Evolutionary conservation across 2,797 vertebrate genomes (phyloP).

Genomic region (Takifugu ocellatus): DNA sequence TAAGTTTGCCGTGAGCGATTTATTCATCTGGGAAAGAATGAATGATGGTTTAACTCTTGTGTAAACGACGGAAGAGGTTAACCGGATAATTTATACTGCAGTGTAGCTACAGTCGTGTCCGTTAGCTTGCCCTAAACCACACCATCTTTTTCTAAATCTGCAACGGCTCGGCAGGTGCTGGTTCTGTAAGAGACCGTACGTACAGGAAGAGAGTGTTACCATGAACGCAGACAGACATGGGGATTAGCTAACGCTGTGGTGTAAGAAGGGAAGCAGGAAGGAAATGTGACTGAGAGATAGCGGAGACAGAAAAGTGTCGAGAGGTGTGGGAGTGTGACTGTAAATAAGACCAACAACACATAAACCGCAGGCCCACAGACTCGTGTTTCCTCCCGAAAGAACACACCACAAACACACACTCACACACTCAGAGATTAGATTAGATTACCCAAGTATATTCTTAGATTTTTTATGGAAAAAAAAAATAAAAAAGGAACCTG

Average conservation of each 20-base stretch:
- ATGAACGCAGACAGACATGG: constrained; percentile 33
- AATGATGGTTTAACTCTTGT: constrained; percentile 24
- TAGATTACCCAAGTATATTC: not conserved
- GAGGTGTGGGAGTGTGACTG: constrained; percentile 29
- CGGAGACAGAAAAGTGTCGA: constrained; percentile 28
- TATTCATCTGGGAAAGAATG: constrained; percentile 10
- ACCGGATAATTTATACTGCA: constrained; percentile 22
- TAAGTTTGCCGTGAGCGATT: constrained; percentile 40
- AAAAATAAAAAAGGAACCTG: constrained; percentile 3
- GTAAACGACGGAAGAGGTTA: constrained; percentile 73
- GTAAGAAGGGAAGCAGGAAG: constrained; percentile 28
- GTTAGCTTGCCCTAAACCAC: constrained; percentile 60
- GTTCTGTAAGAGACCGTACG: constrained; percentile 37
- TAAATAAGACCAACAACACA: constrained; percentile 60
- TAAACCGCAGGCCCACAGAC: constrained; percentile 46
- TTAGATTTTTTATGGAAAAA: constrained; percentile 8
- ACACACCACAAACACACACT: constrained; percentile 7
- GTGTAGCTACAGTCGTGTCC: constrained; percentile 43
- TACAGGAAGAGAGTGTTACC: constrained; percentile 72
- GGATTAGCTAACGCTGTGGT: constrained; percentile 64
- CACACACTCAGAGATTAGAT: not conserved
- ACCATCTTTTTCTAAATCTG: constrained; percentile 35
- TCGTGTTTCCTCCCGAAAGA: constrained; percentile 44
- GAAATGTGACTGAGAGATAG: constrained; percentile 30
- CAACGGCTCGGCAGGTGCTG: constrained; percentile 69